phyloP scores from a whole-genome alignment of 2,888 invertebrate genomes.

The Allygus modestus region DNA sequence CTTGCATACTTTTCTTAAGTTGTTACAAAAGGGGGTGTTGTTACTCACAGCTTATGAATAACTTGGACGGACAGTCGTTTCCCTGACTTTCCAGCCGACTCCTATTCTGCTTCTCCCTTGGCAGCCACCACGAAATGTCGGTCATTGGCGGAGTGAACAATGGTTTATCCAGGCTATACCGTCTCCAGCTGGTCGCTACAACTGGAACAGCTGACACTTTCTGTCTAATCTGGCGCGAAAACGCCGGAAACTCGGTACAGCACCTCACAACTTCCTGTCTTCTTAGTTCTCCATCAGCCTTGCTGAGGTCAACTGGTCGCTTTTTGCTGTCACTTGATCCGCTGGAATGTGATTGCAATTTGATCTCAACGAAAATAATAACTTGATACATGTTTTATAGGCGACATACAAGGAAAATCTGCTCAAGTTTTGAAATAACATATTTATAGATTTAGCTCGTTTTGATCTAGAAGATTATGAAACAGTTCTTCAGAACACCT shows the following conservation, averaged over 20 bases:
- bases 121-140: neutral
- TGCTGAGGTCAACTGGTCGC: constrained; percentile 14
- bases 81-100: too few species aligned
- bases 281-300: constrained; percentile 4
- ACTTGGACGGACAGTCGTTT: too few species aligned
- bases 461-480: neutral
- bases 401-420: neutral
- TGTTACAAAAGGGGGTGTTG: too few species aligned
- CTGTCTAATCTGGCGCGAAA: constrained; percentile 27
- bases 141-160: neutral
- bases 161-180: constrained; percentile 26
- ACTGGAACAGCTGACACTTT: constrained; percentile 34
- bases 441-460: neutral
- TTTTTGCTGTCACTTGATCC: constrained; percentile 14
- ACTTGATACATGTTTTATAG: neutral
- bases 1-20: too few species aligned
- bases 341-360: constrained; percentile 4
- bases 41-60: too few species aligned
- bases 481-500: neutral
- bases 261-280: constrained; percentile 1
- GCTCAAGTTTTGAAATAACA: neutral
- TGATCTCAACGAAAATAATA: neutral
- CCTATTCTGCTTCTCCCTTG: too few species aligned
- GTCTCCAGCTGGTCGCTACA: constrained; percentile 2
- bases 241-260: constrained; percentile 43